Conservation (phyloP, 2,888 invertebrate genomes). For the Pristionchus arcanus region DNA sequence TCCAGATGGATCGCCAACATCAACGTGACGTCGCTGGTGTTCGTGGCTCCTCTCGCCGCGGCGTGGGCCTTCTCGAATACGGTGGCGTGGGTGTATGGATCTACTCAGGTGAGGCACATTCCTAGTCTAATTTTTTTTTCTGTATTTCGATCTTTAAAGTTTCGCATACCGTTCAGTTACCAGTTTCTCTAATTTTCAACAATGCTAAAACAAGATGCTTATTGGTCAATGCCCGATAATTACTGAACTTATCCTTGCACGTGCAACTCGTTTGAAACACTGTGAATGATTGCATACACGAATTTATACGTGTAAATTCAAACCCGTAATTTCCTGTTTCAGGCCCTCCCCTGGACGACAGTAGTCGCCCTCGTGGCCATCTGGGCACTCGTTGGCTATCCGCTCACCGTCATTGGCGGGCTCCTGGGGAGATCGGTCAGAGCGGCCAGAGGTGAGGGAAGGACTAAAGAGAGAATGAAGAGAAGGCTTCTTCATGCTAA, state of each 20-base stretch:
- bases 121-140: too few species aligned
- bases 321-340: conserved; percentile 59
- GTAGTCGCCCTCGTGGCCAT: conserved; percentile 81
- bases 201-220: too few species aligned
- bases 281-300: neutral
- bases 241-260: too few species aligned
- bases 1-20: conserved; percentile 82
- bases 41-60: conserved; percentile 82
- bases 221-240: too few species aligned
- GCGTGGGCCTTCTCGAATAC: conserved; percentile 82
- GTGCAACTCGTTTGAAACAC: too few species aligned
- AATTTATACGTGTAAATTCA: too few species aligned
- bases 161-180: too few species aligned
- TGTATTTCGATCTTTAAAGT: too few species aligned
- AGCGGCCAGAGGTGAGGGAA: neutral
- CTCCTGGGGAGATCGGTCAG: conserved; percentile 79
- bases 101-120: conserved; percentile 76
- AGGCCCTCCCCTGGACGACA: conserved; percentile 82
- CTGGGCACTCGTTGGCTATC: conserved; percentile 82
- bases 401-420: conserved; percentile 82
- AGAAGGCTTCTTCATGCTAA: neutral
- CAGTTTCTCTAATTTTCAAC: too few species aligned
- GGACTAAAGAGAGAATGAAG: too few species aligned
- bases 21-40: conserved; percentile 82
- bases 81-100: conserved; percentile 82